Evolutionary conservation across 2,888 invertebrate species (phyloP).

Genomic region (Crocallis elinguaria): DNA sequence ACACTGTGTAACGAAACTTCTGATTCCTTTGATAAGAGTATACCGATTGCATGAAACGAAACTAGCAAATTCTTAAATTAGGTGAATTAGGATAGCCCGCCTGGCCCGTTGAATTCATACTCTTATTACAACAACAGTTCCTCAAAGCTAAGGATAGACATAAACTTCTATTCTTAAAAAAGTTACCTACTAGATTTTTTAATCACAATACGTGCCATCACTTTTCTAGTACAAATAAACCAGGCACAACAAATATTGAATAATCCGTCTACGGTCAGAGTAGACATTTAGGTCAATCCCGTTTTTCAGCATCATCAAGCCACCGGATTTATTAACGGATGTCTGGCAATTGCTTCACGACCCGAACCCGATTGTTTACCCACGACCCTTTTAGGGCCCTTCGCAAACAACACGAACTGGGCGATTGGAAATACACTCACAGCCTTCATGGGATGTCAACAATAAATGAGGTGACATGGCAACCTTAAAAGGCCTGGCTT

Average conservation of each 20-base stretch:
- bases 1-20: too few species aligned
- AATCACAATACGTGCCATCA: too few species aligned
- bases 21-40: too few species aligned
- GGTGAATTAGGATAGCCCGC: too few species aligned
- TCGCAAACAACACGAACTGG: slow-evolving; percentile 40
- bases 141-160: too few species aligned
- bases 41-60: too few species aligned
- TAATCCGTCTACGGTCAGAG: slow-evolving; percentile 1
- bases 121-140: too few species aligned
- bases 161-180: too few species aligned
- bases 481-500: slow-evolving; percentile 38
- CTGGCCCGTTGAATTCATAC: too few species aligned
- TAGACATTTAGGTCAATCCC: slow-evolving; percentile 24
- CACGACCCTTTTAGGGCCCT: slow-evolving; percentile 55
- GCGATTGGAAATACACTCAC: slow-evolving; percentile 55
- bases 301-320: slow-evolving; percentile 20
- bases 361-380: slow-evolving; percentile 29
- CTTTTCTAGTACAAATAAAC: not conserved
- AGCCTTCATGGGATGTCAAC: slow-evolving; percentile 29
- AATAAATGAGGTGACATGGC: slow-evolving; percentile 46
- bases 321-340: slow-evolving; percentile 31
- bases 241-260: slow-evolving; percentile 5
- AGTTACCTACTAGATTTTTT: too few species aligned
- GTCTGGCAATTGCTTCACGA: slow-evolving; percentile 27
- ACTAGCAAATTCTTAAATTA: too few species aligned